Evolutionary conservation across 2,113 vertebrate genomes (phyloP).

Genomic region (Corythornis madagascariensis): DNA sequence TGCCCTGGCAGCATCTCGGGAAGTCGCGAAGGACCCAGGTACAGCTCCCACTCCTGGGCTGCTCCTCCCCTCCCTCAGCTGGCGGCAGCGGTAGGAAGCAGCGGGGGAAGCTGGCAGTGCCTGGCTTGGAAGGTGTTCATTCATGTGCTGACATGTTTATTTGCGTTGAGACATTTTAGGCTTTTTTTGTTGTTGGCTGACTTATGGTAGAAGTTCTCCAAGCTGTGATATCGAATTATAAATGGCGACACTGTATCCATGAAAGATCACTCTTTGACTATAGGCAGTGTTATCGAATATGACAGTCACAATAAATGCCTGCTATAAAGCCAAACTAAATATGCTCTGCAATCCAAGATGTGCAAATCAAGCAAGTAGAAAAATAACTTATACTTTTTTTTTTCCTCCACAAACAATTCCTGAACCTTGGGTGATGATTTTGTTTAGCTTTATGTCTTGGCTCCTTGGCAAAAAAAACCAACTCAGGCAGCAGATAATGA

Average conservation of each 20-base stretch:
- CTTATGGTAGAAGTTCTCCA: conserved; percentile 50
- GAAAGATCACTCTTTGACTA: conserved; percentile 64
- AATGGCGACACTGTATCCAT: conserved; percentile 60
- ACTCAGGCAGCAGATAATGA: conserved; percentile 53
- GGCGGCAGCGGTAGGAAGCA: background rate
- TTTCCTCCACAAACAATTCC: background rate
- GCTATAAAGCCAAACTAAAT: conserved; percentile 68
- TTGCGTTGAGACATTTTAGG: conserved; percentile 40
- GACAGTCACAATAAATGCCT: conserved; percentile 69
- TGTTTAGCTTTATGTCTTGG: conserved; percentile 60
- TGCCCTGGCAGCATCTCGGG: background rate
- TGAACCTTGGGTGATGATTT: conserved; percentile 59
- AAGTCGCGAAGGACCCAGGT: accelerated
- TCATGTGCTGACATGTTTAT: conserved; percentile 38
- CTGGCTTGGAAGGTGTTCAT: background rate
- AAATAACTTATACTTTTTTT: conserved; percentile 53
- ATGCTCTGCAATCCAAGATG: conserved; percentile 60
- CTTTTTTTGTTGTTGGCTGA: conserved; percentile 57
- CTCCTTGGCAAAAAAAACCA: conserved; percentile 32
- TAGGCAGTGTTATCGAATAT: conserved; percentile 58
- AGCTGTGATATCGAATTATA: conserved; percentile 71
- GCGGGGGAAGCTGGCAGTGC: background rate
- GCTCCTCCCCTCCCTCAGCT: background rate
- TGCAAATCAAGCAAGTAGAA: conserved; percentile 65
- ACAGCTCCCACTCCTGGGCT: background rate